These are phyloP conservation scores for Hipparchia semele DNA, from an alignment of 2,888 invertebrate species.

Conservation along the genomic window DNA sequence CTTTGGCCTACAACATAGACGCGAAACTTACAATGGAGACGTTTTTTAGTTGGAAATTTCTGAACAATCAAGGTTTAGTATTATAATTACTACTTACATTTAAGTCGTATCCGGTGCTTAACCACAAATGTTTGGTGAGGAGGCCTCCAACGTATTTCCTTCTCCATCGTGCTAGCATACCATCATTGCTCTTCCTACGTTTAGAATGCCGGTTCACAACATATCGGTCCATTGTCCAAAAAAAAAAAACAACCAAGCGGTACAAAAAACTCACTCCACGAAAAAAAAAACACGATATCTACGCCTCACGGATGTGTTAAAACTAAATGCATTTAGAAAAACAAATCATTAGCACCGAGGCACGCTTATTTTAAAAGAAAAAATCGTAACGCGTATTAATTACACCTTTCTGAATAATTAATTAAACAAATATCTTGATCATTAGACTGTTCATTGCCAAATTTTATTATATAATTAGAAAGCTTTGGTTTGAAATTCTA, in stretches of 20 bases:
- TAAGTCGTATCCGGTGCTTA: constrained; percentile 71
- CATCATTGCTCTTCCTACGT: constrained; percentile 61
- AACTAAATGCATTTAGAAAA: constrained; percentile 58
- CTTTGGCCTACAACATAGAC: no score
- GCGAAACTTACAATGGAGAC: neutral
- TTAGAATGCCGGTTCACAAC: constrained; percentile 71
- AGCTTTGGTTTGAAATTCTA: constrained; percentile 46
- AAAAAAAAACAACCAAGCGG: constrained; percentile 1
- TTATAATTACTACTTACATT: constrained; percentile 60
- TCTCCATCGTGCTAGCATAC: constrained; percentile 68
- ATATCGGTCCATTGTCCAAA: constrained; percentile 67
- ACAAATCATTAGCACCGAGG: constrained; percentile 57
- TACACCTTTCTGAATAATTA: constrained; percentile 58
- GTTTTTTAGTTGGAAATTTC: neutral
- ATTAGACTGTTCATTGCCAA: constrained; percentile 6
- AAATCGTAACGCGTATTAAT: constrained; percentile 69
- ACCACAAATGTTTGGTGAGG: constrained; percentile 64
- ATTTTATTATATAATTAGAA: constrained; percentile 50
- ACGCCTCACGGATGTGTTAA: constrained; percentile 53
- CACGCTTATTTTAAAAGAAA: constrained; percentile 63
- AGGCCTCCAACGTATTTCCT: constrained; percentile 64
- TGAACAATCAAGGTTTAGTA: neutral
- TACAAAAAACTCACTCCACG: constrained; percentile 29
- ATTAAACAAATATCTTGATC: constrained; percentile 24
- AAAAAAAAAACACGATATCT: constrained; percentile 50